Evolutionary conservation across 1,140 invertebrate species (phyloP).

Genomic region (Xylocopa sonorina): DNA sequence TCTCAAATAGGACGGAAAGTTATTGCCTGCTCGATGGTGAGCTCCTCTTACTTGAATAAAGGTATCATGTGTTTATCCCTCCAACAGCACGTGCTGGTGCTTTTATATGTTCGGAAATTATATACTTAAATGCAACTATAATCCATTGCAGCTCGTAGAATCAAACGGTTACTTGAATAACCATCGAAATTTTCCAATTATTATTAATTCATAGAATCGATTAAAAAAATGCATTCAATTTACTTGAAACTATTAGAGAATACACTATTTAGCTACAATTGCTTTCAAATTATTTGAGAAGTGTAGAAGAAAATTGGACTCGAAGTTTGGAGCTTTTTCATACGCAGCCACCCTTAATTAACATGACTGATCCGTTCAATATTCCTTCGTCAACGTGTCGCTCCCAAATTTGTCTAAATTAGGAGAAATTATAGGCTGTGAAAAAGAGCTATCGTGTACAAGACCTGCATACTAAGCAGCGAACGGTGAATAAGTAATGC

Average conservation of each 20-base stretch:
- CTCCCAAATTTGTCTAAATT: slow-evolving; percentile 2
- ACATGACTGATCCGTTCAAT: background rate
- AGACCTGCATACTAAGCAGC: background rate
- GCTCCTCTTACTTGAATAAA: slow-evolving; percentile 21
- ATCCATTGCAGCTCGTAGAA: background rate
- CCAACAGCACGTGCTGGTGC: background rate
- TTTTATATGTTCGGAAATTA: slow-evolving; percentile 5
- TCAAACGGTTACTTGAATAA: background rate
- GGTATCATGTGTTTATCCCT: background rate
- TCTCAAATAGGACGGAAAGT: background rate
- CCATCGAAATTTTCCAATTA: background rate
- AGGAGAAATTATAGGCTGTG: background rate
- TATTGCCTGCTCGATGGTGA: background rate
- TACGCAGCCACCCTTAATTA: too few relatives aligned
- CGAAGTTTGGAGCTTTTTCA: too few relatives aligned
- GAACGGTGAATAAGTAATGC: slow-evolving; percentile 39
- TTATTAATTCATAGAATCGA: background rate
- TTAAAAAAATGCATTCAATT: too few relatives aligned
- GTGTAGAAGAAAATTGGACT: too few relatives aligned
- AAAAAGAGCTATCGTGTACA: background rate
- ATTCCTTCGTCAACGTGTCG: background rate
- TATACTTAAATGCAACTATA: slow-evolving; percentile 11
- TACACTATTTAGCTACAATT: too few relatives aligned
- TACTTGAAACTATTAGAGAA: too few relatives aligned
- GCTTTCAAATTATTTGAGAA: too few relatives aligned